Evolutionary conservation across 2,888 invertebrate species (phyloP), one percentile per base, ranked within the genome.

Genomic region (Thyatira batis): DNA sequence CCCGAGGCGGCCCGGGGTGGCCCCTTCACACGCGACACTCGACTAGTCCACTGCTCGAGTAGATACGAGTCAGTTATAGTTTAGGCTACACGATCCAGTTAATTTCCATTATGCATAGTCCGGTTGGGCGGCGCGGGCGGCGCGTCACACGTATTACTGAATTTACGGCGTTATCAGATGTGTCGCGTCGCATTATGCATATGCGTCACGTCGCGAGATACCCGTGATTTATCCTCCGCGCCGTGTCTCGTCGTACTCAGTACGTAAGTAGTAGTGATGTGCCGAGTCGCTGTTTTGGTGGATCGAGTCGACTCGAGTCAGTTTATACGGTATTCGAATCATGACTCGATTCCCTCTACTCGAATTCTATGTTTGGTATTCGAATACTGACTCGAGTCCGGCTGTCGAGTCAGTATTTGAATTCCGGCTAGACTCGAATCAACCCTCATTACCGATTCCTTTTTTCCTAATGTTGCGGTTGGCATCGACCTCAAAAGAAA

Each of bases 131-230:
- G 13, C 33, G 4, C 4, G 13, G 5, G 13, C 33, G 4, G n/a
- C 3, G 8, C 39, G 17, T 2, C 8, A 2, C 17, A 39, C 39
- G 39, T 39, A 39, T 17, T 5, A 39, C 17, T 39, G 17, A 13
- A 39, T 39, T 39, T 17, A 17, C 17, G 8, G 13, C 5, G 2
- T 39, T 39, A 39, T 39, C 17, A 17, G 39, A 17, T 17, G 39
- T 39, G 39, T 39, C 13, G 39, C 39, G 33, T 2, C 13, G 8
- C 39, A 25, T 46, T 50, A 51, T 49, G 49, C 51, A 53, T 43
- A 53, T 53, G 50, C 54, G 53, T 56, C 50, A 52, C 39, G 50
- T 50, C 54, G 45, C 56, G 48, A n/a, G 33, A 33, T 33, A 33
- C 33, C 13, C 2, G 52, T 51, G 55, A 57, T 50, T 55, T 52